phyloP scores from a whole-genome alignment of 2,888 invertebrate genomes.

The Dinocampus coccinellae region DNA sequence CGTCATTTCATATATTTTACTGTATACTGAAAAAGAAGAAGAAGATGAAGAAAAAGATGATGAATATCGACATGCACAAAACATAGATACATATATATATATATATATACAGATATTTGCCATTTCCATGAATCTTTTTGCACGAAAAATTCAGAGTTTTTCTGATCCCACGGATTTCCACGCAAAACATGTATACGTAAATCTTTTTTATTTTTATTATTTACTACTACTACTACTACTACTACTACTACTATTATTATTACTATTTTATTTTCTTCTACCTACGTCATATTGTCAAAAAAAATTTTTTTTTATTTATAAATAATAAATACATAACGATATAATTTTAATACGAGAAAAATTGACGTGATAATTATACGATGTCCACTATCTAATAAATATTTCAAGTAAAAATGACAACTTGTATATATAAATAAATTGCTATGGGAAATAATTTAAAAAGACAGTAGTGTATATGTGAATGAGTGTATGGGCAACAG shows the following conservation, averaged over 20 bases:
- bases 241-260: too few species aligned
- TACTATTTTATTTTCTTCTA: too few species aligned
- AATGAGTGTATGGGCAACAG: not conserved
- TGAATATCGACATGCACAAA: not conserved
- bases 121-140: conserved; percentile 5
- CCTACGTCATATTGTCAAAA: too few species aligned
- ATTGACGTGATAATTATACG: too few species aligned
- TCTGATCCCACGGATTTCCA: conserved; percentile 34
- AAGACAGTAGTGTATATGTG: not conserved
- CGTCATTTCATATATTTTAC: not conserved
- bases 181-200: not conserved
- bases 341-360: too few species aligned
- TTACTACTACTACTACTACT: not conserved
- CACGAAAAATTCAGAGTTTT: not conserved
- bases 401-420: not conserved
- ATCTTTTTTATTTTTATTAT: not conserved
- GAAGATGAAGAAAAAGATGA: not conserved
- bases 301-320: too few species aligned
- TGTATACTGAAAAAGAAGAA: not conserved
- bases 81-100: not conserved
- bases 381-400: not conserved
- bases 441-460: not conserved
- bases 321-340: too few species aligned
- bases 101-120: not conserved
- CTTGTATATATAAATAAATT: not conserved